Evolutionary conservation across 2,797 vertebrate genomes (phyloP).

Genomic region (Spinus pinus): DNA sequence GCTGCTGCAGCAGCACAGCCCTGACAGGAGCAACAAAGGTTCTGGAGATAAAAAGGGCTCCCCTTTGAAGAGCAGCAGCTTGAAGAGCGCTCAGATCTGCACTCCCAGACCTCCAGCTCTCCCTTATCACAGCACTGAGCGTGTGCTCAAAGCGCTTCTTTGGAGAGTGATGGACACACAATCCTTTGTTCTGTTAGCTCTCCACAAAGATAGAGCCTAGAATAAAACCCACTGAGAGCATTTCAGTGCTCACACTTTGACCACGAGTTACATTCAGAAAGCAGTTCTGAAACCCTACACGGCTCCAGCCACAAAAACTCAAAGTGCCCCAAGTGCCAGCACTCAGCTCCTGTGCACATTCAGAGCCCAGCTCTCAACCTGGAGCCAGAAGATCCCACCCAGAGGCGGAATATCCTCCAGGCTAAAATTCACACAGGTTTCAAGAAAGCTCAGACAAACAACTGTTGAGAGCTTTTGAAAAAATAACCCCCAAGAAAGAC

Average conservation of each 20-base stretch:
- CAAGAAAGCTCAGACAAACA: background rate
- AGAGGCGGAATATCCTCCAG: background rate
- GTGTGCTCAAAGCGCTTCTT: accelerated
- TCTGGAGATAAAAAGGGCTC: background rate
- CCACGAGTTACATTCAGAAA: background rate
- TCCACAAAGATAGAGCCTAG: background rate
- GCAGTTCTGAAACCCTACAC: background rate
- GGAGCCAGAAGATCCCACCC: background rate
- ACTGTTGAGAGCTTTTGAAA: background rate
- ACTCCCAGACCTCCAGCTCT: background rate
- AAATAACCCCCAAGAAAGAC: background rate
- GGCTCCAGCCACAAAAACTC: background rate
- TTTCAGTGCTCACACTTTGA: background rate
- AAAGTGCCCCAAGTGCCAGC: background rate
- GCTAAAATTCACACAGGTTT: background rate
- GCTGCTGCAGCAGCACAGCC: background rate
- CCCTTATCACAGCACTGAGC: accelerated
- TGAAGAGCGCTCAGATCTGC: background rate
- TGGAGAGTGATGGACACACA: accelerated
- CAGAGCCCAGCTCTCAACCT: background rate
- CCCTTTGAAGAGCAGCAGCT: background rate
- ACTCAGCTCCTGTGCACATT: background rate
- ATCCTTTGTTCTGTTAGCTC: background rate
- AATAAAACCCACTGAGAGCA: background rate
- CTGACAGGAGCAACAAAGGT: background rate